Evolutionary conservation across 2,113 vertebrate species (phyloP), one percentile per base, ranked within the genome.

Genomic region (Tyto alba): DNA sequence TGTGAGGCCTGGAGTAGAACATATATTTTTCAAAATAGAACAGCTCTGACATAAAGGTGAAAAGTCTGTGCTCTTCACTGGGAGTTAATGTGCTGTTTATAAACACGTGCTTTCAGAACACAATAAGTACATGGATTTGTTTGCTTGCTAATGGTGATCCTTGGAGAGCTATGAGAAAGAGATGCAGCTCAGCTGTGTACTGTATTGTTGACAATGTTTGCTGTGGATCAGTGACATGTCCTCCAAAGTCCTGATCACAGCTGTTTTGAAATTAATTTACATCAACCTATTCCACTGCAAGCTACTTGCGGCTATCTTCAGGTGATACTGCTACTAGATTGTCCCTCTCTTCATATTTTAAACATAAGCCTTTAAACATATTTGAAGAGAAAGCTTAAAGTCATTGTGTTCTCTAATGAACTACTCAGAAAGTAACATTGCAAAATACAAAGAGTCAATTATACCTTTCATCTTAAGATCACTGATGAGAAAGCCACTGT

Each of bases 21-120:
- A 3, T 41, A 41, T 50, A 4, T 77, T 77, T 86, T 87, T 85
- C 45, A 34, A 67, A 66, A n/a, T 1, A 48, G 43, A 79, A 5
- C 43, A 53, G 19, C 27, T 90, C 43, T 57, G 34, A n/a, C 34
- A 38, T 18, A 29, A 45, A 74, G n/a, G 63, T 62, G 69, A 74
- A 80, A 78, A 38, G n/a, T 62, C 76, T 38, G 13, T 72, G 23
- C 0, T 0, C 16, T 27, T 63, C 7, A 0, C 2, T 86, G 60
- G 59, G 73, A 71, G 17, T 23, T 90, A 47, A 16, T 36, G 9
- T 52, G 36, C 57, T 89, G 41, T 71, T 92, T 68, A 34, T 52
- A 67, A 87, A 85, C 29, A 30, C 0, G 2, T 87, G 48, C 53
- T 69, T 89, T 85, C 48, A 53, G 40, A 87, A 41, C 40, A 45